Base-by-base conservation (phyloP, 2,797 vertebrate species). In the Clangula hyemalis region DNA sequence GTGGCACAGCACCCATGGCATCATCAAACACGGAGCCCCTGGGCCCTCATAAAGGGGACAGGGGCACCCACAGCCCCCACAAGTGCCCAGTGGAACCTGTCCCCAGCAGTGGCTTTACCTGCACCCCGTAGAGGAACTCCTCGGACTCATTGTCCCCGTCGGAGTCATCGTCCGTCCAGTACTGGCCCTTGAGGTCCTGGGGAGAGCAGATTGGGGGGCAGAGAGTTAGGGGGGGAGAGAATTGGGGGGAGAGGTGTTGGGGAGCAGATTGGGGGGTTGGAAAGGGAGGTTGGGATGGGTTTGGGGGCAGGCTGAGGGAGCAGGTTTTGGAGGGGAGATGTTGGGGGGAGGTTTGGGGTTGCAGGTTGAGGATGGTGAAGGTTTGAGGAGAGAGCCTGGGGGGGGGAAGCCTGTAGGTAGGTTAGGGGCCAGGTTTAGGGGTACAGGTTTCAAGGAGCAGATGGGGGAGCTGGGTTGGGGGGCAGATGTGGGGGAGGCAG, bases 121-220 rank as follows among this genome's bases (percentile, higher is more conserved):
- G 99, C 96, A 99, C 99, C 86, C 99, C 99, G 13, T 99, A 99
- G 70, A 99, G 98, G 97, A 99, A 99, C 96, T 99, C 99, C 90
- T 99, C 99, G 3, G 99, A 99, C 97, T 99, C 99, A 89, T 99
- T 99, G 97, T 99, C 99, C 92, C 99, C 99, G 21, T 99, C 99
- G 2, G 99, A 99, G 98, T 99, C 99, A 98, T 99, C 99, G 27
- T 99, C 99, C 86, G 98, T 99, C 99, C 99, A 99, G 95, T 98
- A 99, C 97, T 99, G 99, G 97, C 98, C 98, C 98, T 99, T 99
- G 98, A 99, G 98, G 98, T 99, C 99, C 99, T 99, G 97, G 85
- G 93, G 38, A 38, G 22, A 54, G 39, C 17, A 11, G 38, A 11
- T 8, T 8, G 38, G 25, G 65, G 38, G 7, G 25, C 53, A 81